A percentile compares a stretch with the other conserved stretches of the same genome.
These are phyloP conservation scores for Rhorus exstirpatorius DNA, from an alignment of 2,888 invertebrate genomes.

Conservation along the genomic window DNA sequence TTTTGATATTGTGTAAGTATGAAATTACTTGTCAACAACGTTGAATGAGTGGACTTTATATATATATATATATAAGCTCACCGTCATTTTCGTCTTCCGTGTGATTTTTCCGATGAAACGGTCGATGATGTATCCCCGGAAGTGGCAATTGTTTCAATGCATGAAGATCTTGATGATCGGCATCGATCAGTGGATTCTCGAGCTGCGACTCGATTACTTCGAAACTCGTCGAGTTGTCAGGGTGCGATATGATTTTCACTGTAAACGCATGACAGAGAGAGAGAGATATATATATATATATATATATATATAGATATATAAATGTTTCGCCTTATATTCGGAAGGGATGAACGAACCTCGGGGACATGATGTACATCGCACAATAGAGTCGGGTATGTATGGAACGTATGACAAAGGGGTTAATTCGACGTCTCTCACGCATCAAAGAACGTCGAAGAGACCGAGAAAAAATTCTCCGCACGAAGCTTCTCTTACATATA, in stretches of 20 bases:
- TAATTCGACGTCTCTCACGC: slow-evolving; percentile 61
- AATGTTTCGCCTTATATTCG: not conserved
- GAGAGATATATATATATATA: slow-evolving; percentile 40
- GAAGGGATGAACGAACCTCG: slow-evolving; percentile 35
- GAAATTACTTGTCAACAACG: too few species aligned
- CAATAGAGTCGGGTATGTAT: slow-evolving; percentile 20
- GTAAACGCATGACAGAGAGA: slow-evolving; percentile 84
- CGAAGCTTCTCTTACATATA: slow-evolving; percentile 19
- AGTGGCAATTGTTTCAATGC: slow-evolving; percentile 85
- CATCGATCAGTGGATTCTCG: slow-evolving; percentile 88
- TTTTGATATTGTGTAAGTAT: too few species aligned
- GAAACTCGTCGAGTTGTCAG: slow-evolving; percentile 88
- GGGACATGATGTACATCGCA: slow-evolving; percentile 63
- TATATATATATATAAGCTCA: slow-evolving; percentile 75
- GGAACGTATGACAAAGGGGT: slow-evolving; percentile 11
- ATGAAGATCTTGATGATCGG: slow-evolving; percentile 87
- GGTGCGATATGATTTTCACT: slow-evolving; percentile 89
- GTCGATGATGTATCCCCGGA: slow-evolving; percentile 80
- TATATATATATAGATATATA: not conserved
- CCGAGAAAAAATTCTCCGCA: slow-evolving; percentile 11
- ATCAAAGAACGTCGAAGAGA: slow-evolving; percentile 49
- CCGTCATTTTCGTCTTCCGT: slow-evolving; percentile 80
- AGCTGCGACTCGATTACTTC: slow-evolving; percentile 88
- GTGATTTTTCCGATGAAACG: slow-evolving; percentile 78
- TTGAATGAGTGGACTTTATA: too few species aligned